phyloP scores from a whole-genome alignment of 1,140 invertebrate genomes.

The Globodera ellingtonae region DNA sequence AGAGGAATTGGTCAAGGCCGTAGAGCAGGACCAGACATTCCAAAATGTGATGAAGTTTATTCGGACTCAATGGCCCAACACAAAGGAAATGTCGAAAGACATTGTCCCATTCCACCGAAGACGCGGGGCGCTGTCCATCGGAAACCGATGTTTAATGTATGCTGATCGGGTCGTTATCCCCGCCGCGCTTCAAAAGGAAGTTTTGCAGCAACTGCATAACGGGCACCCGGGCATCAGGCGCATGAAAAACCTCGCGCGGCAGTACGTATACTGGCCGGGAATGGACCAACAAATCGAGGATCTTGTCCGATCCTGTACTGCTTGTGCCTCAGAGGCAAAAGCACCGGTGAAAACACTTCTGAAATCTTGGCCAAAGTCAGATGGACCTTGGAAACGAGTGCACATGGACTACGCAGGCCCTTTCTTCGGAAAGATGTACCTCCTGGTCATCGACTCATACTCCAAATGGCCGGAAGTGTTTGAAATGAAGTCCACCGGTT shows the following conservation, averaged over 20 bases:
- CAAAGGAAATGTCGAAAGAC: not conserved
- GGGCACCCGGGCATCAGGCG: constrained; percentile 12
- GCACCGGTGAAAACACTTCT: constrained; percentile 1
- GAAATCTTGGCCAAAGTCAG: not conserved
- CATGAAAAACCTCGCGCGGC: constrained; percentile 4
- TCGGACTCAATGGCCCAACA: no score
- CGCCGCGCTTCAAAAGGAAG: not conserved
- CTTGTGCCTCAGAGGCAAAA: constrained; percentile 11
- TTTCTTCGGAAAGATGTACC: no score
- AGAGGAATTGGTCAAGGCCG: no score
- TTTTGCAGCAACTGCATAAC: not conserved
- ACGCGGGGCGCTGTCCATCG: not conserved
- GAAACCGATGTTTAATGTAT: not conserved
- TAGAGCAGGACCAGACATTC: no score
- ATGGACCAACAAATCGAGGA: constrained; percentile 13
- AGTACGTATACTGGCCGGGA: constrained; percentile 18
- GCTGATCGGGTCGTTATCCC: not conserved
- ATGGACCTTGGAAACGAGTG: constrained; percentile 28
- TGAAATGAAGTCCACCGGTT: no score
- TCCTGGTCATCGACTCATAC: no score
- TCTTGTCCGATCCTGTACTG: not conserved
- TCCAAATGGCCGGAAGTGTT: no score
- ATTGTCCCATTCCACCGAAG: not conserved
- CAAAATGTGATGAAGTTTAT: no score
- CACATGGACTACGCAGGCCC: constrained; percentile 67